These are phyloP conservation scores for Spea bombifrons DNA, from an alignment of 2,113 vertebrate species.

Conservation along the genomic window DNA sequence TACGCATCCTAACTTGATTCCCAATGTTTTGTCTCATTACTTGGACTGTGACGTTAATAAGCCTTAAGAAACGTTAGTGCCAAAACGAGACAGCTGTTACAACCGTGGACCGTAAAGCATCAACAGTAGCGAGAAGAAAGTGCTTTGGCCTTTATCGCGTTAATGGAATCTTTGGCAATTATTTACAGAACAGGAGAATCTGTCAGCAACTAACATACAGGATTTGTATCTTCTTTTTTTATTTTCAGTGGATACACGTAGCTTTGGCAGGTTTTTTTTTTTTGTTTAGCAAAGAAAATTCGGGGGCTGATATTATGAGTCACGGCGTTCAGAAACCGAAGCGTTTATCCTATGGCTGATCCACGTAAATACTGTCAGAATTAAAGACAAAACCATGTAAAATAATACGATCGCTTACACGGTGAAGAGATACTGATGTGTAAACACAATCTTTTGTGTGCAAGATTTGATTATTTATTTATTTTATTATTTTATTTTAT, in stretches of 20 bases:
- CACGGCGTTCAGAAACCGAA: too few species aligned
- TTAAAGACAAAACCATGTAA: too few species aligned
- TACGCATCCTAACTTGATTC: not conserved
- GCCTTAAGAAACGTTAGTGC: conserved; percentile 5
- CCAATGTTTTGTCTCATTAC: conserved; percentile 3
- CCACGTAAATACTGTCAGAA: too few species aligned
- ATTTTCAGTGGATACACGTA: not conserved
- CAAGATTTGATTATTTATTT: too few species aligned
- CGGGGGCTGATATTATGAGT: not conserved
- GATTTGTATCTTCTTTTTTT: not conserved
- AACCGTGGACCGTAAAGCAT: not conserved
- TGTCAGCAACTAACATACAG: conserved; percentile 13
- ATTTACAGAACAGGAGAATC: not conserved
- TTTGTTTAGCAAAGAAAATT: not conserved
- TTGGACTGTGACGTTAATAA: conserved; percentile 11
- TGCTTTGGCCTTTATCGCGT: conserved; percentile 28
- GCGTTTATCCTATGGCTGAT: too few species aligned
- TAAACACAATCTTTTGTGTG: too few species aligned
- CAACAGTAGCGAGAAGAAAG: not conserved
- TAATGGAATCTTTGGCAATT: conserved; percentile 30
- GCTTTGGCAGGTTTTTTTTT: not conserved
- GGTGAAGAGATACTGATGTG: too few species aligned
- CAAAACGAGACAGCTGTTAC: conserved; percentile 4
- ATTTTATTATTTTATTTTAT: too few species aligned
- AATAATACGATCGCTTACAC: too few species aligned